A percentile compares a stretch with the other conserved stretches of the same genome.
These are phyloP conservation scores for Bursaphelenchus okinawaensis DNA, from an alignment of 2,888 invertebrate species.

Conservation along the genomic window DNA sequence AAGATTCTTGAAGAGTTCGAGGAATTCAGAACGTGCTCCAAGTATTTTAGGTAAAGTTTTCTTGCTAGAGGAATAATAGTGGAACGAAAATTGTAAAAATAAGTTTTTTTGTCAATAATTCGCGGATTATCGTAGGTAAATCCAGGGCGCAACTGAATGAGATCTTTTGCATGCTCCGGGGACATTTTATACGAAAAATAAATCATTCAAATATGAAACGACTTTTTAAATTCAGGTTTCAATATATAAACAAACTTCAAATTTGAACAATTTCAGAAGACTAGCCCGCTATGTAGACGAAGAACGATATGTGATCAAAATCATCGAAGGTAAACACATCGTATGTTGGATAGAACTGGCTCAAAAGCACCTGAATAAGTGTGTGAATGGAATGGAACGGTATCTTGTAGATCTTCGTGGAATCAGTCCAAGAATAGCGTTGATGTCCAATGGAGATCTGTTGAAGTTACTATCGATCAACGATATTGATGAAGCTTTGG, in stretches of 20 bases:
- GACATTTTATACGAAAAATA: not conserved
- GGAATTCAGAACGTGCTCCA: constrained; percentile 28
- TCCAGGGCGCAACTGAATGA: too few relatives aligned
- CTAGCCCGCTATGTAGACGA: constrained; percentile 24
- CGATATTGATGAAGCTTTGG: constrained; percentile 23
- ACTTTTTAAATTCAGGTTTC: not conserved
- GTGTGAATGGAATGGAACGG: constrained; percentile 31
- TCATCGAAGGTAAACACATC: constrained; percentile 41
- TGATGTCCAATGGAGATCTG: constrained; percentile 38
- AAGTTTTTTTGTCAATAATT: not conserved
- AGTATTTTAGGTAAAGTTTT: constrained; percentile 14
- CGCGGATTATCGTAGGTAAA: too few relatives aligned
- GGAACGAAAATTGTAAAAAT: constrained; percentile 12
- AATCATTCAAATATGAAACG: not conserved
- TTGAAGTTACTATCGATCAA: constrained; percentile 35
- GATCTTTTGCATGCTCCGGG: too few relatives aligned
- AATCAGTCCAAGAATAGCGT: constrained; percentile 30
- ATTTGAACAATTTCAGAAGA: constrained; percentile 16
- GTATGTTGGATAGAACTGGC: constrained; percentile 36
- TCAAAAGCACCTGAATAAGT: constrained; percentile 22
- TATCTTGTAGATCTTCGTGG: constrained; percentile 33
- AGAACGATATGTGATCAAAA: constrained; percentile 27
- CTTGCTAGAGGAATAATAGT: not conserved
- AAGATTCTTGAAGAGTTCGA: constrained; percentile 26
- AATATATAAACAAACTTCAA: not conserved